Evolutionary conservation across 2,888 invertebrate genomes (phyloP), one percentile per base, ranked within the genome.

Genomic region (Hyposoter dolosus): DNA sequence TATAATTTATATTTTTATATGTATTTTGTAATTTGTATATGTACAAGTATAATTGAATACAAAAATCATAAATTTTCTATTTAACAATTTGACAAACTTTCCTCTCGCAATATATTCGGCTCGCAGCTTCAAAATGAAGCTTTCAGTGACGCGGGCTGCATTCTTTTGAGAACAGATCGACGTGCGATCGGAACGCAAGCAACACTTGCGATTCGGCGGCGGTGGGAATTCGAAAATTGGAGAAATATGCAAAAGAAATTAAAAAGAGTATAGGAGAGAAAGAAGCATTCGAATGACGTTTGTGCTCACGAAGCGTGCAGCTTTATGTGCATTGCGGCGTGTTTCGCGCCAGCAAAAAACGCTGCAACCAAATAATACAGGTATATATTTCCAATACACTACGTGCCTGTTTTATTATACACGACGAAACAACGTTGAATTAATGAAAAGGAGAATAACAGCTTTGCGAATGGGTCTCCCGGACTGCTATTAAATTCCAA

Each of bases 101-200:
- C n/a, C 10, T 9, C 9, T 32, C 1, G 63, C 28, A 17, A 32
- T 17, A 28, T 32, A n/a, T 66, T 17, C 12, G 7, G 35, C 32
- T 66, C 45, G 15, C 19, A 15, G 10, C 5, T 23, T 68, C 40
- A 72, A 75, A 69, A 74, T 50, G 63, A 63, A 80, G 40, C 15
- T 68, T 75, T 83, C 66, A 60, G 68, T 83, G 74, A 74, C 74
- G 74, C 83, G 68, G 45, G 83, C 68, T 56, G 83, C 74, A 74
- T 78, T 74, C 78, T 68, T 78, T 66, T 77, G 65, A 66, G n/a
- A 63, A 45, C 45, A 47, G 68, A 35, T 12, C 47, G 74, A 65
- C 45, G 47, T 10, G 47, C 40, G 66, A 56, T 45, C 9, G 65
- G 35, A 23, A 72, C 56, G 35, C 50, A 32, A 71, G 63, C 63